phyloP scores from a whole-genome alignment of 2,113 vertebrate genomes.

The Oostethus manadensis region DNA sequence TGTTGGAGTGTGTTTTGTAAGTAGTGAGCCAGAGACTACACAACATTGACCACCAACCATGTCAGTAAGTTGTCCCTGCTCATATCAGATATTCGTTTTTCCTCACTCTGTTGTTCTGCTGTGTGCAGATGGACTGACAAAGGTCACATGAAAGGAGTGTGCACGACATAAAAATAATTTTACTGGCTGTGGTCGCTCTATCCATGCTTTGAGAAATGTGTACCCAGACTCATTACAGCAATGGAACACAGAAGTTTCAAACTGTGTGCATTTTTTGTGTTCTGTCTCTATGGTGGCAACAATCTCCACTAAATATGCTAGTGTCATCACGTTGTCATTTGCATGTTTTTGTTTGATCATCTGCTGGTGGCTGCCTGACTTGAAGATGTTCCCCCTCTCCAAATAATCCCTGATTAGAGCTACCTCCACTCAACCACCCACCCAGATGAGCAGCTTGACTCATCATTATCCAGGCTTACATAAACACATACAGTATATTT shows the following conservation, averaged over 20 bases:
- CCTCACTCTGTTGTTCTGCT: conserved; percentile 19
- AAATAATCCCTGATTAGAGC: conserved; percentile 56
- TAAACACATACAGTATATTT: conserved; percentile 32
- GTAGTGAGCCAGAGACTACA: not conserved
- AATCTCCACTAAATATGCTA: conserved; percentile 11
- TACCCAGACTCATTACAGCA: conserved; percentile 49
- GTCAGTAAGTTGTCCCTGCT: conserved; percentile 44
- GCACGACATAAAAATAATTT: conserved; percentile 48
- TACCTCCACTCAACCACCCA: conserved; percentile 33
- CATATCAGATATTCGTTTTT: conserved; percentile 31
- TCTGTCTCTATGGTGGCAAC: conserved; percentile 16
- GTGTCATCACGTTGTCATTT: conserved; percentile 41
- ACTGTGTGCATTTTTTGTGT: conserved; percentile 11
- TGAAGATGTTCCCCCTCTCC: conserved; percentile 7
- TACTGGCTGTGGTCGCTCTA: conserved; percentile 40
- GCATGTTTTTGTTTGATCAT: conserved; percentile 31
- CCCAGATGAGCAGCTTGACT: conserved; percentile 44
- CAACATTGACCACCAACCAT: conserved; percentile 40
- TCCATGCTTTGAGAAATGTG: conserved; percentile 46
- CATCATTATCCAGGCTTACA: conserved; percentile 45
- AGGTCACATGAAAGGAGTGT: conserved; percentile 53
- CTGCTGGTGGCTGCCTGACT: conserved; percentile 21
- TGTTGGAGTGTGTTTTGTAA: conserved; percentile 27
- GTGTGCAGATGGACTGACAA: conserved; percentile 41
- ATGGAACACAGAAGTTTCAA: conserved; percentile 23